A percentile compares a stretch with the other conserved stretches of the same genome.
Conservation (phyloP, 2,113 vertebrate species). For the Calyptomena viridis region DNA sequence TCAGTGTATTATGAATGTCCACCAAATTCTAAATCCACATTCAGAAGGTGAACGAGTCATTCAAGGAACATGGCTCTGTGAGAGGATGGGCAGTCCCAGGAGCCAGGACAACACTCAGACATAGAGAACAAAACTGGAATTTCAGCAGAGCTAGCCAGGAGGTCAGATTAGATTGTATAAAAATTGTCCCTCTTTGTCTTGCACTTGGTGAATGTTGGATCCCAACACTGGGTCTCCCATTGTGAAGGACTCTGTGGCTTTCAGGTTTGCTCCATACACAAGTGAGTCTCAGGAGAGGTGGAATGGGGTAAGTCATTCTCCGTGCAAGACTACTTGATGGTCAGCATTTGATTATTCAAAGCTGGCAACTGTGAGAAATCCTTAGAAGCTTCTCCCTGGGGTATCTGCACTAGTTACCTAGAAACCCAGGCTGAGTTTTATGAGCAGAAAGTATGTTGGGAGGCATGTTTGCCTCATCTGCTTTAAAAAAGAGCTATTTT, state of each 20-base stretch:
- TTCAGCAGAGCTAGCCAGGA: not conserved
- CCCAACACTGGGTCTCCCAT: accelerated
- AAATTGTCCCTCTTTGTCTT: not conserved
- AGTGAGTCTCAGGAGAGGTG: not conserved
- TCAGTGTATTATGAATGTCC: not conserved
- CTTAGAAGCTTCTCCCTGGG: not conserved
- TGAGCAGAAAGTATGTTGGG: slow-evolving; percentile 32
- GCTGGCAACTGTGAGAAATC: not conserved
- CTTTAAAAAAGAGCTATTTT: slow-evolving; percentile 34
- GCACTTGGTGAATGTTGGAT: not conserved
- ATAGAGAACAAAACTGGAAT: not conserved
- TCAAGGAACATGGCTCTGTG: not conserved
- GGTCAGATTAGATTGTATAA: not conserved
- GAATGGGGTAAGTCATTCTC: not conserved
- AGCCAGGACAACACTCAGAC: not conserved
- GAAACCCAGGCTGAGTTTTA: slow-evolving; percentile 60
- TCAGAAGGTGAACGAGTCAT: not conserved
- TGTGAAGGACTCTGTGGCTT: not conserved
- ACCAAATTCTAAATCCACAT: not conserved
- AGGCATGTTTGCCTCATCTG: slow-evolving; percentile 20
- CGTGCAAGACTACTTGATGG: not conserved
- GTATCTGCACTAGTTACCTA: slow-evolving; percentile 41
- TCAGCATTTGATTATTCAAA: not conserved
- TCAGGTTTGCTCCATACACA: not conserved
- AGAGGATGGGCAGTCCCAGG: not conserved